Conservation (phyloP, 2,797 vertebrate genomes). For the Poeciliopsis presidionis region DNA sequence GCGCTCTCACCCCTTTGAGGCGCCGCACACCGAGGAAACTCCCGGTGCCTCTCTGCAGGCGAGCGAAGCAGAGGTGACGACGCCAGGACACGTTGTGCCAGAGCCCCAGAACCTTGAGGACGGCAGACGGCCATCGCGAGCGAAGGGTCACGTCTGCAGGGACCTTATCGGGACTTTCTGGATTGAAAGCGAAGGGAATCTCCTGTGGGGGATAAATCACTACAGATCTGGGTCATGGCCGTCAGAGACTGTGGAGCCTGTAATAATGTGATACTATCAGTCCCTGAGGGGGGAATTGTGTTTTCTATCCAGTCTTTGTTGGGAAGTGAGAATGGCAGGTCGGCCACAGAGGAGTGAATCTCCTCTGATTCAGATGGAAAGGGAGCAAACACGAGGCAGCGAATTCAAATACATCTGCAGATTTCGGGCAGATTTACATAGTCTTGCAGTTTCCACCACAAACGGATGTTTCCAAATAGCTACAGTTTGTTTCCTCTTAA, state of each 20-base stretch:
- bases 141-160: neutral
- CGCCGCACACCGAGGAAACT: slow-evolving; percentile 2
- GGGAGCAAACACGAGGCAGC: neutral
- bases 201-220: slow-evolving; percentile 23
- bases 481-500: neutral
- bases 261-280: slow-evolving; percentile 16
- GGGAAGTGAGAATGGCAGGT: neutral
- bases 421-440: neutral
- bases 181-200: slow-evolving; percentile 2
- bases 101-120: slow-evolving; percentile 9
- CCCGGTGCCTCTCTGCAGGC: slow-evolving; percentile 5
- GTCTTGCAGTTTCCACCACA: neutral
- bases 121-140: slow-evolving; percentile 4
- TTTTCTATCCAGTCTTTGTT: neutral
- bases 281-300: slow-evolving; percentile 17
- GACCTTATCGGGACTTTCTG: neutral
- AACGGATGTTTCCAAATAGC: neutral
- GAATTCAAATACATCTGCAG: neutral
- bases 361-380: neutral
- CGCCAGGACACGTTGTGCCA: neutral
- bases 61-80: slow-evolving; percentile 31
- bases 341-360: neutral
- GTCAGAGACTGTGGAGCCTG: slow-evolving; percentile 7
- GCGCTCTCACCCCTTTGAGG: neutral
- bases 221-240: slow-evolving; percentile 31